Percentiles rank a stretch among this genome's conserved stretches.
These are phyloP conservation scores for Tigriopus japonicus DNA, from an alignment of 1,140 invertebrate genomes.

Conservation along the genomic window DNA sequence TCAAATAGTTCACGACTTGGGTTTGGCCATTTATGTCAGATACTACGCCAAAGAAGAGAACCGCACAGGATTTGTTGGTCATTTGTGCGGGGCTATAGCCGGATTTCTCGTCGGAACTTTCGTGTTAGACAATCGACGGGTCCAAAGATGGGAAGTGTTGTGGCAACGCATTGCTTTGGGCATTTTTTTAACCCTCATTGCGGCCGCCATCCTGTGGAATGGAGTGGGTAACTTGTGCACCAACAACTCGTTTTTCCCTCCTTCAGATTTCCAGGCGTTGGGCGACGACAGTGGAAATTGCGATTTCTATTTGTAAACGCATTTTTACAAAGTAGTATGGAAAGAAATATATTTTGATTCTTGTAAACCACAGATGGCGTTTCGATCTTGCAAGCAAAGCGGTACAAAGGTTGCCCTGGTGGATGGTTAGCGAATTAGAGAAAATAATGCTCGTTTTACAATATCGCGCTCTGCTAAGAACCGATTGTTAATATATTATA, in stretches of 20 bases:
- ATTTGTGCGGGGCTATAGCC: constrained; percentile 62
- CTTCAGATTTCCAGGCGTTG: neutral
- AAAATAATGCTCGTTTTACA: too few species aligned
- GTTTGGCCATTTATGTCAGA: constrained; percentile 7
- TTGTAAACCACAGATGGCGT: too few species aligned
- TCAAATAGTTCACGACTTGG: constrained; percentile 5
- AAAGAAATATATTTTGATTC: too few species aligned
- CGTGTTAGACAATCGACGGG: constrained; percentile 65
- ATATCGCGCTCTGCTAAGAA: too few species aligned
- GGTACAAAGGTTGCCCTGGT: too few species aligned
- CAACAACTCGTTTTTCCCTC: neutral
- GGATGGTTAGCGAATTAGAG: too few species aligned
- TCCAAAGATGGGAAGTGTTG: constrained; percentile 58
- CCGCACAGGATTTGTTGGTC: constrained; percentile 23
- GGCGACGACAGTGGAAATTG: constrained; percentile 3
- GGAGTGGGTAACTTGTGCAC: neutral
- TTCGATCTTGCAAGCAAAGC: too few species aligned
- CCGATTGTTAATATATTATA: too few species aligned
- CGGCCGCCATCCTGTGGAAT: constrained; percentile 8
- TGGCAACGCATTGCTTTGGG: constrained; percentile 56
- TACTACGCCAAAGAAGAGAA: neutral
- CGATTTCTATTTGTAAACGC: neutral
- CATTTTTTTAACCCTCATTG: constrained; percentile 48
- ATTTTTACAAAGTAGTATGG: too few species aligned
- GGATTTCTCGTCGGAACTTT: constrained; percentile 75